Base-by-base conservation (phyloP, 2,888 invertebrate species). In the Sturmia bella region DNA sequence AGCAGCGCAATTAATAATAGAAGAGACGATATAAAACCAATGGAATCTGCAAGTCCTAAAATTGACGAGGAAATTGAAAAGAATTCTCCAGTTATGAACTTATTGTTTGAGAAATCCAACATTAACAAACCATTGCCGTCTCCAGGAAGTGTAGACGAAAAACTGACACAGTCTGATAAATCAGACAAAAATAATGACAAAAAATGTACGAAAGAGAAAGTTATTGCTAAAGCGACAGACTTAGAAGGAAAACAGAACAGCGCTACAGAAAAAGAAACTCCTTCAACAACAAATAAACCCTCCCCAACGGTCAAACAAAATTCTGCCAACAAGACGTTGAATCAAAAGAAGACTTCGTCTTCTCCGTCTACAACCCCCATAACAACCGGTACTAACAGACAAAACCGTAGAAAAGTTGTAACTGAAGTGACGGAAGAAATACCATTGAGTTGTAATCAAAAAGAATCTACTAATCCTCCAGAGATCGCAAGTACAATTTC, bases 11-110 rank as follows among this genome's bases (percentile, higher is more conserved):
- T 75, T 4, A 82, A 75, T 54, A 82, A 66, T 52, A 74, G 82
- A 63, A 87, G 86, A 61, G 86, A 87, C 13, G 86, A 86, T 27
- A 75, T 84, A n/a, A 85, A 84, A 57, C 61, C 77, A 52, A 74
- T 84, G 1, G 85, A 87, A 63, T 61, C 70, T n/a, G 39, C 68
- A 45, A 72, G 61, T 66, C 69, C 79, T 9, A 43, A 45, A 45
- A 13, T 74, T 2, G 80, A 84, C 17, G 69, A 75, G 5, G 64
- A 78, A 1, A 21, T 72, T 5, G 82, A 80, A 11, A 83, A 64
- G 37, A 78, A 39, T 56, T 78, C 78, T 27, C 78, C 78, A 0
- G 54, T 59, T 19, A 50, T 57, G 64, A 81, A 81, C 45, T 19
- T 66, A 39, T 41, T 83, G n/a, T 24, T 64, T 41, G 76, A 68